Evolutionary conservation across 2,797 vertebrate species (phyloP).

Genomic region (Sarcophilus harrisii): DNA sequence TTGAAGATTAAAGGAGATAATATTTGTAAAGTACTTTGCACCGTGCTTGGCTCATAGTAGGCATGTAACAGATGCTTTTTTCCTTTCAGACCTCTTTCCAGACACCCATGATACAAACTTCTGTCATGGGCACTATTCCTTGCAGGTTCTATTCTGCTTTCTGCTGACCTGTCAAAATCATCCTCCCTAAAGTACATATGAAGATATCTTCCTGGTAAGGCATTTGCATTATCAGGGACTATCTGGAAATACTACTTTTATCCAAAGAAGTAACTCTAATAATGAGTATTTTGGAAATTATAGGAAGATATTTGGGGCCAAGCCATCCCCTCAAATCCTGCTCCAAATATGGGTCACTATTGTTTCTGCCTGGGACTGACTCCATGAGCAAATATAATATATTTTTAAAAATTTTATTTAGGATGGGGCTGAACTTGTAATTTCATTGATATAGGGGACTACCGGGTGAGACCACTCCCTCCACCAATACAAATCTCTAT

Average conservation of each 20-base stretch:
- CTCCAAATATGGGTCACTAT: not conserved
- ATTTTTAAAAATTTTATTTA: not conserved
- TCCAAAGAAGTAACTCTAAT: not conserved
- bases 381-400: not conserved
- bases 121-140: not conserved
- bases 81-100: not conserved
- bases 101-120: not conserved
- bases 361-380: not conserved
- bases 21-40: not conserved
- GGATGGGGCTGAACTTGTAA: not conserved
- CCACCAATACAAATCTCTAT: not conserved
- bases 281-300: not conserved
- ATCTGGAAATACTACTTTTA: not conserved
- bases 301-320: not conserved
- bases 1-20: not conserved
- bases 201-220: not conserved
- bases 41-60: not conserved
- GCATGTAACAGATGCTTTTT: not conserved
- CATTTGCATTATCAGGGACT: not conserved
- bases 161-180: not conserved
- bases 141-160: not conserved
- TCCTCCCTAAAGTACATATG: not conserved
- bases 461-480: not conserved
- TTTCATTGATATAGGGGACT: not conserved
- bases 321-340: not conserved